Evolutionary conservation across 1,140 invertebrate species (phyloP), one percentile per base, ranked within the genome.

Genomic region (Orius insidiosus): DNA sequence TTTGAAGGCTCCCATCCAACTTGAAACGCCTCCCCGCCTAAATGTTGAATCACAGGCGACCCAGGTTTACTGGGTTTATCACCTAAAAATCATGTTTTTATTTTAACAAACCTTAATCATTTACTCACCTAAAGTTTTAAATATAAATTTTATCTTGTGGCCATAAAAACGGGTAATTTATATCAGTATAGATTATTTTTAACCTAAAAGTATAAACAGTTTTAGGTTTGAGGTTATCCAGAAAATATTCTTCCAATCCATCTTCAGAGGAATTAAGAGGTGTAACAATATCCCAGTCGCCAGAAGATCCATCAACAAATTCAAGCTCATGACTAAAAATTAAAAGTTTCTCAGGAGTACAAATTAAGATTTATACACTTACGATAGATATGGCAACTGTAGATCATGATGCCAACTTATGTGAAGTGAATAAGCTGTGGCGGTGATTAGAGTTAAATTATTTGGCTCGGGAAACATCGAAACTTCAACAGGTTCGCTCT

Each of bases 141-240:
- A 87, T 2, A 69, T 70, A 56, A 83, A 86, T 40, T 65, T 68
- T 67, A 52, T 79, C 72, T 1, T 59, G 52, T 0, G 84, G 80
- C 73, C 81, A 87, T 15, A 72, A 56, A 52, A 76, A 83, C 0
- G 67, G 57, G 14, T 68, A 60, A 0, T 62, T 60, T 16, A 69
- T 65, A n/a, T 64, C 60, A 0, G 68, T 63, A 59, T 85, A 90
- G 11, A 63, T 67, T 1, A 87, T 53, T n/a, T 66, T 60, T 2
- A 90, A 58, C 30, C 74, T 70, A 55, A 87, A 85, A 40, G 72
- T 72, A 55, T 89, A 90, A 24, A 69, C 62, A 0, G 76, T 79
- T 47, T 75, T 75, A 0, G 85, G 78, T 46, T 70, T 62, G 36
- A 92, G 60, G 33, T 70, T 59, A 1, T 54, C 57, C 5, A 80